phyloP scores from a whole-genome alignment of 2,113 vertebrate species.

The Burhinus oedicnemus region DNA sequence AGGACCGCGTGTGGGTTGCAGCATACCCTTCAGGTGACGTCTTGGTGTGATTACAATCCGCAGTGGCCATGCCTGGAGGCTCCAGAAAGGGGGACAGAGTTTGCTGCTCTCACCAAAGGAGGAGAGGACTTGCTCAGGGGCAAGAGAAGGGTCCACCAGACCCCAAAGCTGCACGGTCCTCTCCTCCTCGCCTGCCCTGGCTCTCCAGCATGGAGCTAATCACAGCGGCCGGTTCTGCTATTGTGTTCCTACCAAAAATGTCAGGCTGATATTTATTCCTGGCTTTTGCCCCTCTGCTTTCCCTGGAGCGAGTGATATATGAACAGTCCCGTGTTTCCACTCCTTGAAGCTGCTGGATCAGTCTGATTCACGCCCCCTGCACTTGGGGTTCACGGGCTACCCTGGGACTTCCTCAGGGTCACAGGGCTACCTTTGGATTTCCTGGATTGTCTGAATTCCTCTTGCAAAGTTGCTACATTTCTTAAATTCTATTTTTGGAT shows the following conservation, averaged over 20 bases:
- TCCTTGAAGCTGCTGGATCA: not conserved
- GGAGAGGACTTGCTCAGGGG: fast-evolving
- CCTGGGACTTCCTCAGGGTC: slow-evolving; percentile 23
- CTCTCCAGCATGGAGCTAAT: not conserved
- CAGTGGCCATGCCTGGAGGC: not conserved
- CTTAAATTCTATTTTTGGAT: slow-evolving; percentile 57
- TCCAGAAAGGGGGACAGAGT: not conserved
- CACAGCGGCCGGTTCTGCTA: fast-evolving
- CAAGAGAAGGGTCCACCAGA: not conserved
- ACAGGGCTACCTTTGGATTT: slow-evolving; percentile 46
- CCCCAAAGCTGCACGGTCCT: fast-evolving
- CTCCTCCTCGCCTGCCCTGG: fast-evolving
- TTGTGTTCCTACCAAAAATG: not conserved
- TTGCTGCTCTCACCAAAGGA: not conserved
- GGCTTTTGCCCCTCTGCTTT: not conserved
- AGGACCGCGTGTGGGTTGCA: not conserved
- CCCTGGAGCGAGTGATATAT: not conserved
- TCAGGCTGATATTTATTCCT: slow-evolving; percentile 1
- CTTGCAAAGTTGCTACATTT: not conserved
- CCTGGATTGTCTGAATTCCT: slow-evolving; percentile 61
- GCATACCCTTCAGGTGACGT: not conserved
- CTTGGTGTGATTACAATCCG: not conserved
- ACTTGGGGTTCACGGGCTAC: not conserved
- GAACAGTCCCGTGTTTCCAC: not conserved
- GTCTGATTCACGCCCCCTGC: not conserved